Evolutionary conservation across 2,888 invertebrate genomes (phyloP).

Genomic region (Gonocerus acuteangulatus): DNA sequence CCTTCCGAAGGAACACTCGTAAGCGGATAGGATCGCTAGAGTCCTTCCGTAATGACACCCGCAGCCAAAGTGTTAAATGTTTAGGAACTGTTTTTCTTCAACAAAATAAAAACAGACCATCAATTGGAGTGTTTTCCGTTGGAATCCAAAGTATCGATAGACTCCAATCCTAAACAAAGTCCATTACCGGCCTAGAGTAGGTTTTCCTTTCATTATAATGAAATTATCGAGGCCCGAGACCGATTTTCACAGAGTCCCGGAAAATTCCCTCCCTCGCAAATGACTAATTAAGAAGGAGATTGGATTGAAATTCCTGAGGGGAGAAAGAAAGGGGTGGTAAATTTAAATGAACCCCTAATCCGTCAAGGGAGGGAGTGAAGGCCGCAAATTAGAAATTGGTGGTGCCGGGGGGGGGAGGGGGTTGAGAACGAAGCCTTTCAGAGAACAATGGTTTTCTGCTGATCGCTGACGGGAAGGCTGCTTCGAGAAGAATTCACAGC

Average conservation of each 20-base stretch:
- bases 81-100: too few species aligned
- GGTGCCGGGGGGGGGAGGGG: neutral
- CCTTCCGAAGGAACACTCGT: too few species aligned
- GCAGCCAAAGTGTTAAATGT: too few species aligned
- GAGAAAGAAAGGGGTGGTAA: conserved; percentile 27
- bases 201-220: conserved; percentile 25
- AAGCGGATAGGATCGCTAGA: too few species aligned
- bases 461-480: too few species aligned
- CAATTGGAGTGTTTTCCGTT: too few species aligned
- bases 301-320: conserved; percentile 33
- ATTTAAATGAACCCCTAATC: conserved; percentile 36
- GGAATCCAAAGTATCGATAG: too few species aligned
- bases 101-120: too few species aligned
- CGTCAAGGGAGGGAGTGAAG: conserved; percentile 31
- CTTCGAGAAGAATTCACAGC: too few species aligned
- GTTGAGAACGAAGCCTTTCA: too few species aligned
- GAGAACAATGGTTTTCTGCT: too few species aligned
- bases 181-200: conserved; percentile 8
- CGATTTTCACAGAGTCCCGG: conserved; percentile 4
- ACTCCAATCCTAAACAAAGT: conserved; percentile 1
- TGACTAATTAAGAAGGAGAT: conserved; percentile 36
- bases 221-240: conserved; percentile 19
- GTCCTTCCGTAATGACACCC: too few species aligned
- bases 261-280: conserved; percentile 28
- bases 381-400: conserved; percentile 24